Conservation (phyloP, 2,888 invertebrate genomes). For the Ophion obscuratus region DNA sequence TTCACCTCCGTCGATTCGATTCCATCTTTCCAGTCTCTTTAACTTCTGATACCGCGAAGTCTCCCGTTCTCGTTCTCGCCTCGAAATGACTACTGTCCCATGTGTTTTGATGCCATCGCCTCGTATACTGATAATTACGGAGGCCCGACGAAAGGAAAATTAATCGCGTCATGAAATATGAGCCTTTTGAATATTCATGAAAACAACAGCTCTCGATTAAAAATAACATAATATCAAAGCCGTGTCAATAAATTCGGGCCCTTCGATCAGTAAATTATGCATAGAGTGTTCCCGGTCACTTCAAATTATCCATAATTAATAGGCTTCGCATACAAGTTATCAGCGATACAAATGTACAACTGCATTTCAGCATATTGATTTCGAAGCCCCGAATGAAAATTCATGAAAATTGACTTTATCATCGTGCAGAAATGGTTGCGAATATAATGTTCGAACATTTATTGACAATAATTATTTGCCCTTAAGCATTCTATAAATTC, state of each 20-base stretch:
- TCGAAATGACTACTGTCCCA: not conserved
- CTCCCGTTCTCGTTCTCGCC: slow-evolving; percentile 15
- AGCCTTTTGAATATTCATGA: not conserved
- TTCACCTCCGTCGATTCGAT: slow-evolving; percentile 52
- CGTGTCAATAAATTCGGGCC: no score
- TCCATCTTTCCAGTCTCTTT: slow-evolving; percentile 45
- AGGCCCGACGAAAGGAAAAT: not conserved
- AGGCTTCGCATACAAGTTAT: not conserved
- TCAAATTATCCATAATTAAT: not conserved
- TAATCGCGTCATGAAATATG: not conserved
- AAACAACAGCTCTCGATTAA: not conserved
- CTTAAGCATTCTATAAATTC: not conserved
- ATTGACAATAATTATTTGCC: no score
- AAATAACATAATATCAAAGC: not conserved
- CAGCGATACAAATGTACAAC: not conserved
- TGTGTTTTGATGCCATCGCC: slow-evolving; percentile 1
- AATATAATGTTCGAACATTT: no score
- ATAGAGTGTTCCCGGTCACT: not conserved
- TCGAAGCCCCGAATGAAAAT: not conserved
- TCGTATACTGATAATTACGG: not conserved
- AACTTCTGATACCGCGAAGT: slow-evolving; percentile 72
- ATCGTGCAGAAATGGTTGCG: not conserved
- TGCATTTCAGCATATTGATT: not conserved
- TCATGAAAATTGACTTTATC: not conserved
- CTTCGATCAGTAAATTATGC: not conserved